Evolutionary conservation across 2,888 invertebrate species (phyloP).

Genomic region (Omphaloscelis lunosa): DNA sequence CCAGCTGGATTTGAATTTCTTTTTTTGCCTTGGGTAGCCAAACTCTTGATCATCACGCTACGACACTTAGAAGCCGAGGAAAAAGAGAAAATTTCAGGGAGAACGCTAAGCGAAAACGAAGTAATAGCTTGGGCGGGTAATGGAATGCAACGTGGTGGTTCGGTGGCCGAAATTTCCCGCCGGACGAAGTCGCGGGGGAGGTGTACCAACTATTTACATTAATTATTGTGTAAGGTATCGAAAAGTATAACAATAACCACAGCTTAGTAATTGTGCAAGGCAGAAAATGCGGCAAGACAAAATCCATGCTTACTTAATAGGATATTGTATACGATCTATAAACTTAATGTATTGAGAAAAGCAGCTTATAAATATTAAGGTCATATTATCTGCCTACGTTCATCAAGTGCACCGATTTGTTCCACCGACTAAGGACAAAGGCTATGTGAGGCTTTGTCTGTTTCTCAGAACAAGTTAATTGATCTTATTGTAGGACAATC

Average conservation of each 20-base stretch:
- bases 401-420: slow-evolving; percentile 56
- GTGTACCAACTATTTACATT: background rate
- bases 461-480: slow-evolving; percentile 33
- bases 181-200: no score
- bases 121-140: no score
- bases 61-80: no score
- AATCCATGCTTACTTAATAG: slow-evolving; percentile 12
- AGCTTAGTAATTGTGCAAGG: background rate
- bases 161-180: no score
- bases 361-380: slow-evolving; percentile 58
- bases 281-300: background rate
- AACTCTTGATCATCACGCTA: no score
- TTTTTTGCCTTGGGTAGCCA: no score
- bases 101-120: no score
- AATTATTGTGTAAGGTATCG: background rate
- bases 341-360: slow-evolving; percentile 59
- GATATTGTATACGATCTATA: slow-evolving; percentile 34
- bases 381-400: slow-evolving; percentile 58
- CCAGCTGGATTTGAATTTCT: no score
- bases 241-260: background rate
- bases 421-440: slow-evolving; percentile 52
- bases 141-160: no score
- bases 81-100: no score
- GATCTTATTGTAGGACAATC: slow-evolving; percentile 35
- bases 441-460: slow-evolving; percentile 53